phyloP scores from a whole-genome alignment of 2,888 invertebrate genomes.

The Apamea crenata region DNA sequence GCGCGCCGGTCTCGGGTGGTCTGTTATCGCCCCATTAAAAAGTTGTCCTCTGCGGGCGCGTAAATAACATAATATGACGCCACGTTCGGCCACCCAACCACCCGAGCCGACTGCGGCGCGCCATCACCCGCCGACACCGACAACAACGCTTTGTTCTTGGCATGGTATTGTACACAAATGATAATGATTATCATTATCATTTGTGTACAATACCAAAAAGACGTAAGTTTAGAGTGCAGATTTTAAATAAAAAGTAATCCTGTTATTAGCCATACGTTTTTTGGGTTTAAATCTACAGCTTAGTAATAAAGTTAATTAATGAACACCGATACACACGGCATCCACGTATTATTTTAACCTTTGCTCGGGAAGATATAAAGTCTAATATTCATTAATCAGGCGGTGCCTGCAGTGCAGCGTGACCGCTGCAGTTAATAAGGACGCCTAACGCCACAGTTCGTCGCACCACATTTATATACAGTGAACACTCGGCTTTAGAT shows the following conservation, averaged over 20 bases:
- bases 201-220: slow-evolving; percentile 10
- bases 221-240: background rate
- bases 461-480: slow-evolving; percentile 62
- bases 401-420: slow-evolving; percentile 64
- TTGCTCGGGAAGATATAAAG: slow-evolving; percentile 47
- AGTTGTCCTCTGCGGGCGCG: slow-evolving; percentile 88
- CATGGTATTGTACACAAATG: too few species aligned
- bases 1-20: slow-evolving; percentile 87
- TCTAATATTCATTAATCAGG: slow-evolving; percentile 62
- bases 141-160: slow-evolving; percentile 39
- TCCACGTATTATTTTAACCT: slow-evolving; percentile 40
- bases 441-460: slow-evolving; percentile 66
- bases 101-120: slow-evolving; percentile 30
- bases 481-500: slow-evolving; percentile 57
- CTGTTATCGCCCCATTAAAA: slow-evolving; percentile 90
- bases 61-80: slow-evolving; percentile 87
- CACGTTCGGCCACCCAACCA: slow-evolving; percentile 52
- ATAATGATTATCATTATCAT: slow-evolving; percentile 34
- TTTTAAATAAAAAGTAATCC: slow-evolving; percentile 21
- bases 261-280: slow-evolving; percentile 26
- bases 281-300: slow-evolving; percentile 32
- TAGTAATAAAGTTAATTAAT: slow-evolving; percentile 47
- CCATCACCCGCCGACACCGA: slow-evolving; percentile 32
- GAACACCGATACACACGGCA: slow-evolving; percentile 33
- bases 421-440: slow-evolving; percentile 70